A percentile compares a stretch with the other conserved stretches of the same genome.
Evolutionary conservation across 2,113 vertebrate species (phyloP).

Genomic region (Oreochromis tanganicae): DNA sequence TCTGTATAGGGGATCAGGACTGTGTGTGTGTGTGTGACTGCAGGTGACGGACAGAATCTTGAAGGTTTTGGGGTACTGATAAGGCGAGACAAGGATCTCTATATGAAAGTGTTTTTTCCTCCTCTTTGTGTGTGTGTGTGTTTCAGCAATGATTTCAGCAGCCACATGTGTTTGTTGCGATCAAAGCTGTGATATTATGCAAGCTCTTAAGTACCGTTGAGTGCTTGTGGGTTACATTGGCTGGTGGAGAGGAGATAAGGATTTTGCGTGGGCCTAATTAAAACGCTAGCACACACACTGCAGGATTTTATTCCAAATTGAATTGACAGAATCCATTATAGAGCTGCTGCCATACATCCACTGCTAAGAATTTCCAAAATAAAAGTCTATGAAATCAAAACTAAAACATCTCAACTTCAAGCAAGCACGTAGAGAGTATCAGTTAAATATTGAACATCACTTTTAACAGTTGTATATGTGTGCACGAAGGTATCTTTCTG

Average conservation of each 20-base stretch:
- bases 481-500: not conserved
- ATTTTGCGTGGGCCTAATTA: slow-evolving; percentile 55
- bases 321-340: slow-evolving; percentile 7
- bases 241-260: slow-evolving; percentile 46
- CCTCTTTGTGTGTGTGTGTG: not conserved
- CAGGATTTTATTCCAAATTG: not conserved
- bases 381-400: not conserved
- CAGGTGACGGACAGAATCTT: not conserved
- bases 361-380: not conserved
- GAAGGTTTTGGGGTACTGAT: not conserved
- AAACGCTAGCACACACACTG: slow-evolving; percentile 10
- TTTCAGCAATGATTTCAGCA: not conserved
- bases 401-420: not conserved
- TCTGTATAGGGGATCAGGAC: not conserved
- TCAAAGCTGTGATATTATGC: slow-evolving; percentile 37
- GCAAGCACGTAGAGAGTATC: not conserved
- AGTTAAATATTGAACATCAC: not conserved
- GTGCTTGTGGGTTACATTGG: slow-evolving; percentile 40
- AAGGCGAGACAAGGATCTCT: not conserved
- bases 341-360: not conserved
- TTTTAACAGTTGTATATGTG: not conserved
- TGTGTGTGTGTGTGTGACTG: not conserved
- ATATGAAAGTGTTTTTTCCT: not conserved
- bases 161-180: slow-evolving; percentile 1
- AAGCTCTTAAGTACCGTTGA: slow-evolving; percentile 23